phyloP scores from a whole-genome alignment of 2,797 vertebrate species.

The Melanotaenia boesemani region DNA sequence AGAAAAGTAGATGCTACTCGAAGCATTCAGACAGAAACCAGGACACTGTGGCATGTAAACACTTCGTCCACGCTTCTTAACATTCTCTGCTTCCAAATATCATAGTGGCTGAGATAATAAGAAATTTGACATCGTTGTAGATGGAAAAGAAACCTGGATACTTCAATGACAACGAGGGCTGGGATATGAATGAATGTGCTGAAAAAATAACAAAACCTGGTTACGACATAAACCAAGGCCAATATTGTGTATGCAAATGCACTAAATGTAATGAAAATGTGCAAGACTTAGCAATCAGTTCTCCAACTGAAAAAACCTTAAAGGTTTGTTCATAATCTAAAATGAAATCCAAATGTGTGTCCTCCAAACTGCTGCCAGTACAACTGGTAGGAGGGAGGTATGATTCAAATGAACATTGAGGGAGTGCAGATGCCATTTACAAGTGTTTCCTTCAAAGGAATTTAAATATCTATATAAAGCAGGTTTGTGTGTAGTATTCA shows the following conservation, averaged over 20 bases:
- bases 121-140: background rate
- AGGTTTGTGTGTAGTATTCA: too few species aligned
- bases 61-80: background rate
- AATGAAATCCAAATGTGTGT: too few species aligned
- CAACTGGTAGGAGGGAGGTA: too few species aligned
- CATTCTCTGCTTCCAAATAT: slow-evolving; percentile 7
- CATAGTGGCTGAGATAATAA: background rate
- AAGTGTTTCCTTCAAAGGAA: too few species aligned
- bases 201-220: background rate
- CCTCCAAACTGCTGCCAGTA: too few species aligned
- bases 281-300: too few species aligned
- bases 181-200: background rate
- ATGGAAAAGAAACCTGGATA: background rate
- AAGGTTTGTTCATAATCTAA: too few species aligned
- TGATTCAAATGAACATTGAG: too few species aligned
- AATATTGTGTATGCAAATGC: background rate
- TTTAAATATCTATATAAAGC: too few species aligned
- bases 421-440: too few species aligned
- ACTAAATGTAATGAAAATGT: background rate
- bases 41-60: slow-evolving; percentile 1
- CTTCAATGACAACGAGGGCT: background rate
- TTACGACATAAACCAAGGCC: background rate
- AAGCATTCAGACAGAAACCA: background rate
- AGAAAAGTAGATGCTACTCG: background rate
- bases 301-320: too few species aligned